Evolutionary conservation across 2,797 vertebrate species (phyloP).

Genomic region (Poecilia gillii): DNA sequence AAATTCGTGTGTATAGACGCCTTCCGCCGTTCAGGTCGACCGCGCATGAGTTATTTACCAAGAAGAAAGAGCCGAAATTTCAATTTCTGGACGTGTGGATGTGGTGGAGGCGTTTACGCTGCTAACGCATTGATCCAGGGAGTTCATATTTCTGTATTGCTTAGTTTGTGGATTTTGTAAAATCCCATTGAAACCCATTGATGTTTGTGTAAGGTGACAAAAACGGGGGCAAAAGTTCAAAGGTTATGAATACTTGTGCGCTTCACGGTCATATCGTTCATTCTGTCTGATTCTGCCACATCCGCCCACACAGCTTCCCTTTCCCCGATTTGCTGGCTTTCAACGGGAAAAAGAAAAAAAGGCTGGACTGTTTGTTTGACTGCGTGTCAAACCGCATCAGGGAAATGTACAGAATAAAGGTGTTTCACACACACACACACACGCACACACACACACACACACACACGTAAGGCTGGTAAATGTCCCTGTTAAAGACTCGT

Average conservation of each 20-base stretch:
- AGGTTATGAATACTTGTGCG: background rate
- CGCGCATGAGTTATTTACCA: background rate
- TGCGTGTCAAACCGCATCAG: constrained; percentile 14
- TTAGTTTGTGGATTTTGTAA: background rate
- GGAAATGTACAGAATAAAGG: constrained; percentile 35
- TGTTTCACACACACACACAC: background rate
- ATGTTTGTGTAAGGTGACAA: background rate
- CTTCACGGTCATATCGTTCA: constrained; percentile 1
- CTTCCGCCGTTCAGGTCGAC: background rate
- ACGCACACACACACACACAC: background rate
- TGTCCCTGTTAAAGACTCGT: constrained; percentile 19
- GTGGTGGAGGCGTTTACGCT: background rate
- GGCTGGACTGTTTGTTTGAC: constrained; percentile 26
- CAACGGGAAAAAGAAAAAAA: constrained; percentile 19
- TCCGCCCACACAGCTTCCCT: constrained; percentile 13
- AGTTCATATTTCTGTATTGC: background rate
- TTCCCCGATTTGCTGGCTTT: constrained; percentile 20
- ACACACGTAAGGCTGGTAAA: constrained; percentile 24
- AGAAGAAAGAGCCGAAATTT: background rate
- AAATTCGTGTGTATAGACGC: background rate
- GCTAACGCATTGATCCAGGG: background rate
- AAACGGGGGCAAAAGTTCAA: background rate
- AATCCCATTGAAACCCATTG: background rate
- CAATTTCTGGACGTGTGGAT: background rate
- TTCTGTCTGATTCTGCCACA: constrained; percentile 9